A percentile compares a stretch with the other conserved stretches of the same genome.
Evolutionary conservation across 2,888 invertebrate genomes (phyloP).

Genomic region (Choreutis nemorana): DNA sequence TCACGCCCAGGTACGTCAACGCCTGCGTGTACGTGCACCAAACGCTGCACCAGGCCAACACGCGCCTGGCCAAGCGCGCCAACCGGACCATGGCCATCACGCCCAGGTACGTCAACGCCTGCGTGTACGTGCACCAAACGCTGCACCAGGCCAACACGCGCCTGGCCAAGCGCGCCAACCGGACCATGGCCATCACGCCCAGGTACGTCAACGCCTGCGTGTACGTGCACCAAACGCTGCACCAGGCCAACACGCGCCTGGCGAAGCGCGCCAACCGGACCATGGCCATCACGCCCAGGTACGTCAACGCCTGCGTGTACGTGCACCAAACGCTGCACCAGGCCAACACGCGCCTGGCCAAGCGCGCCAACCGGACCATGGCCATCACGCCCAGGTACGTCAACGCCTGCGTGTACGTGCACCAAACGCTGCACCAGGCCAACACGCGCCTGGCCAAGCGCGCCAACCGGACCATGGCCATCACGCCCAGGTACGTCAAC

Average conservation of each 20-base stretch:
- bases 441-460: slow-evolving; percentile 90
- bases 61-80: not conserved
- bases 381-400: slow-evolving; percentile 94
- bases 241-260: not conserved
- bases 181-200: slow-evolving; percentile 91
- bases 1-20: not conserved
- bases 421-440: slow-evolving; percentile 92
- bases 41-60: not conserved
- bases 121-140: slow-evolving; percentile 92
- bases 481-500: slow-evolving; percentile 95
- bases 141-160: slow-evolving; percentile 85
- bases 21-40: not conserved
- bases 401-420: not conserved
- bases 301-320: slow-evolving; percentile 90
- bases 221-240: not conserved
- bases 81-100: slow-evolving; percentile 73
- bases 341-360: slow-evolving; percentile 89
- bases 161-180: slow-evolving; percentile 81
- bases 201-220: slow-evolving; percentile 24
- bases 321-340: slow-evolving; percentile 97
- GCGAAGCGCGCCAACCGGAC: not conserved
- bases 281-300: not conserved
- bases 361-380: slow-evolving; percentile 94
- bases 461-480: slow-evolving; percentile 95
- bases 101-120: slow-evolving; percentile 90